phyloP scores from a whole-genome alignment of 1,140 invertebrate species.

The Aplysia californica region DNA sequence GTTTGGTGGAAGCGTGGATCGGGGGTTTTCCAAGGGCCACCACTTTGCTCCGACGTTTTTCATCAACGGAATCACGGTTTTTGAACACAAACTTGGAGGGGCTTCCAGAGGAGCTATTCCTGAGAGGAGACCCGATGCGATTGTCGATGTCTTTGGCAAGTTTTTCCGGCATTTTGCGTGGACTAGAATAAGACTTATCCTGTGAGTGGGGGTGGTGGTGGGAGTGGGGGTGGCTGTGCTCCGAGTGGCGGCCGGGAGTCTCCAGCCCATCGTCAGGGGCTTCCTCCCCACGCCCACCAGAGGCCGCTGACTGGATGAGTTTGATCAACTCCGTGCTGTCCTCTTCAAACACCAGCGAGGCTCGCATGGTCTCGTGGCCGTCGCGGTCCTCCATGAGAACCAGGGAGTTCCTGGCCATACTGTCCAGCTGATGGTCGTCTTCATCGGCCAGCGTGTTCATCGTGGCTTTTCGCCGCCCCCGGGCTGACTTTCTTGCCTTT shows the following conservation, averaged over 20 bases:
- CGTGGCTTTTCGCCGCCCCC: slow-evolving; percentile 33
- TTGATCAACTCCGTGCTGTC: no score
- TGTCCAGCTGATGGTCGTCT: slow-evolving; percentile 56
- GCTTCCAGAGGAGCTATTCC: slow-evolving; percentile 40
- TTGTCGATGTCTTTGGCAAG: slow-evolving; percentile 58
- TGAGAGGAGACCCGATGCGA: slow-evolving; percentile 49
- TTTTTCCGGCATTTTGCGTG: slow-evolving; percentile 58
- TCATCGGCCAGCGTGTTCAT: slow-evolving; percentile 58
- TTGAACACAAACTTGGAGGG: slow-evolving; percentile 54
- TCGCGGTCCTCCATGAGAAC: slow-evolving; percentile 54
- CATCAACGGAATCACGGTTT: slow-evolving; percentile 48
- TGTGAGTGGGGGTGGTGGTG: slow-evolving; percentile 13
- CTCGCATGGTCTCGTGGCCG: slow-evolving; percentile 39
- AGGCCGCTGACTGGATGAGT: no score
- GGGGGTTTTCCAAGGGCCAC: slow-evolving; percentile 45
- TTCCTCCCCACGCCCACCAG: slow-evolving; percentile 24
- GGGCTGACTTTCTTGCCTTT: slow-evolving; percentile 38
- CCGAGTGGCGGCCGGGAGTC: slow-evolving; percentile 22
- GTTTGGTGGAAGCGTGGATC: slow-evolving; percentile 37
- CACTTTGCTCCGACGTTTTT: slow-evolving; percentile 45
- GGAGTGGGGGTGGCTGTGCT: slow-evolving; percentile 3
- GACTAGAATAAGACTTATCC: slow-evolving; percentile 46
- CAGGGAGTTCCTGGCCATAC: slow-evolving; percentile 53
- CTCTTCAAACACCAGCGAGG: slow-evolving; percentile 54
- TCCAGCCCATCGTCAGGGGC: slow-evolving; percentile 8